Evolutionary conservation across 2,113 vertebrate species (phyloP), one percentile per base, ranked within the genome.

Genomic region (Rhizomys pruinosus): DNA sequence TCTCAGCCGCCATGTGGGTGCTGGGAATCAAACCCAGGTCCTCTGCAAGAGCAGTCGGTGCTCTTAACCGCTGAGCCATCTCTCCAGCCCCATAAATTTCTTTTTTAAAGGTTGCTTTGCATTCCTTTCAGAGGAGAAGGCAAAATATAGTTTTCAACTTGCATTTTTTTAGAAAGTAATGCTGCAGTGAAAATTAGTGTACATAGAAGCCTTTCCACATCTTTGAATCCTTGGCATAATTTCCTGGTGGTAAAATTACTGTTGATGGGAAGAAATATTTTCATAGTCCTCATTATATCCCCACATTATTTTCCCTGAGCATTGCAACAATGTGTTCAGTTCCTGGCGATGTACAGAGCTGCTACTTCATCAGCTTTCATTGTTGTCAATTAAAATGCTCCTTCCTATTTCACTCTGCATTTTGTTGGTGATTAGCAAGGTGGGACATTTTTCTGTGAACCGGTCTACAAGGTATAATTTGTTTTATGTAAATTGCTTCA

Each of bases 211-310:
- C 55, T 92, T 68, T 16, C 82, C 22, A 80, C 22, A 52, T 81
- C 69, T 93, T 90, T 52, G 39, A 88, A 81, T 74, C 37, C 80
- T 85, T 34, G 69, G 42, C 66, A 87, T 84, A 85, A 84, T 68
- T 92, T 73, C n/a, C 37, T 5, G 61, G 29, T 42, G 57, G 32
- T 87, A 84, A 55, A 87, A 87, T 93, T 44, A 93, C 57, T 87
- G 55, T 71, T 10, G 12, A 81, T 73, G 59, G 89, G 47, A 92
- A 91, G 17, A 84, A 57, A 37, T 57, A n/a, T 78, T 91, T 61
- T 93, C 12, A 32, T 82, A 82, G 61, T 82, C 61, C 64, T 32
- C 17, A 23, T 37, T 77, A 22, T 90, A 44, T 68, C 15, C 2
- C 47, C 19, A 1, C 78, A 23, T 84, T 79, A 66, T 74, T 73